Evolutionary conservation across 1,140 invertebrate species (phyloP).

Genomic region (Dendroctonus ponderosae): DNA sequence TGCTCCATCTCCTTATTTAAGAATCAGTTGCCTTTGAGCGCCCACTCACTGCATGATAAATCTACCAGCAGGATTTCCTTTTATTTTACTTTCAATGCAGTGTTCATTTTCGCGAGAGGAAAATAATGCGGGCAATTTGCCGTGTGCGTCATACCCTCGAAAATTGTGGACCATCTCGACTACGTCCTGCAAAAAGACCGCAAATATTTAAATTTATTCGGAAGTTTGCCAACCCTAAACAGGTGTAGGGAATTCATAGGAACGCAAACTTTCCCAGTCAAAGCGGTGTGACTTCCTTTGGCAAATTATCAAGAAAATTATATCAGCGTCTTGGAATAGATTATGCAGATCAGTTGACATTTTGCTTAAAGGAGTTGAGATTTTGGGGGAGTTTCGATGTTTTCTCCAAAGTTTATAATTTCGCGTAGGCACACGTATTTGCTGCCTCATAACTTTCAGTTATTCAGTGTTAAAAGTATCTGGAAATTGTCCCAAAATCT

Average conservation of each 20-base stretch:
- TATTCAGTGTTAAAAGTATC: no score
- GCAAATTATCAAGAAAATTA: conserved; percentile 6
- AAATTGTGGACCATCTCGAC: conserved; percentile 10
- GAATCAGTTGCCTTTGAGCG: conserved; percentile 2
- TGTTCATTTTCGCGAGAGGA: neutral
- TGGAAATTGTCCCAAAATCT: no score
- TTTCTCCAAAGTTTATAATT: no score
- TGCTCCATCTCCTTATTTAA: conserved; percentile 5
- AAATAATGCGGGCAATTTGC: neutral
- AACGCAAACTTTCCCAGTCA: conserved; percentile 7
- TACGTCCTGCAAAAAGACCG: neutral
- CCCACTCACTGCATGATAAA: neutral
- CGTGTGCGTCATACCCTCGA: conserved; percentile 1
- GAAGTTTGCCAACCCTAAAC: conserved; percentile 12
- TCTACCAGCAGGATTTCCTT: neutral
- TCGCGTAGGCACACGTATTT: no score
- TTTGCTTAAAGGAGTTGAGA: no score
- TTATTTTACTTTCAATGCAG: neutral
- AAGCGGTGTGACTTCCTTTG: neutral
- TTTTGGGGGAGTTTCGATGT: no score
- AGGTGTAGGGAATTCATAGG: conserved; percentile 7
- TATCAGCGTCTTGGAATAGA: neutral
- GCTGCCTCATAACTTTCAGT: no score
- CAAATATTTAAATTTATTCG: conserved; percentile 26
- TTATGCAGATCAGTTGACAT: no score